Evolutionary conservation across 2,797 vertebrate genomes (phyloP), one percentile per base, ranked within the genome.

Genomic region (Odontamblyopus lacepedii): DNA sequence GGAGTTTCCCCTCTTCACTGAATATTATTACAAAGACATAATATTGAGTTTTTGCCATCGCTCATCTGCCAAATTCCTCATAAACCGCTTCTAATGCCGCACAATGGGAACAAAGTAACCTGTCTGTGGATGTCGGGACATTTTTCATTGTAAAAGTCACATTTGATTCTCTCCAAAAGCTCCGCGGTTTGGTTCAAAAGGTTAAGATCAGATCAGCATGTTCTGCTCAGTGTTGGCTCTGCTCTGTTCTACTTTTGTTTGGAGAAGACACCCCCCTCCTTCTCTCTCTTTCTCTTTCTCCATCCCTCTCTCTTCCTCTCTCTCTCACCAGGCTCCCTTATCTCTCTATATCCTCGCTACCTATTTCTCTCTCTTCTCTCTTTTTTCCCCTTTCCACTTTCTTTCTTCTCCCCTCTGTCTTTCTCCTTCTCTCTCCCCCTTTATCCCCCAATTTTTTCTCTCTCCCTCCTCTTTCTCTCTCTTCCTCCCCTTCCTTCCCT

Each of bases 371-470:
- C 48, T 50, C 15, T 50, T 15, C 15, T 48, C 1, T 48, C 4
- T 48, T 12, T 48, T 8, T 27, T 30, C 6, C 59, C 15, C 35
- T 38, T 8, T 35, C 35, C 8, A 38, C 35, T 9, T 2, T 35
- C 35, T 38, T 38, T 38, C 35, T 35, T 6, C 6, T 35, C 30
- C 30, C 30, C 35, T 35, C 7, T 35, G 7, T 61, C 27, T 72
- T 72, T n/a, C 51, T 1, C 51, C 6, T 48, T 48, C 3, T 1
- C 51, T 55, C 79, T 73, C 74, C 83, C 76, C 79, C 48, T 23
- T 75, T 89, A 74, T 68, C 15, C 59, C 16, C 8, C 32, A 84
- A 79, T 88, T 91, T 80, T 35, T 7, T 35, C 67, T 69, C 53
- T 23, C 53, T 5, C 0, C 2, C 19, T 2, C 16, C 19, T 23